phyloP scores from a whole-genome alignment of 2,888 invertebrate genomes.

The Steinernema hermaphroditum region DNA sequence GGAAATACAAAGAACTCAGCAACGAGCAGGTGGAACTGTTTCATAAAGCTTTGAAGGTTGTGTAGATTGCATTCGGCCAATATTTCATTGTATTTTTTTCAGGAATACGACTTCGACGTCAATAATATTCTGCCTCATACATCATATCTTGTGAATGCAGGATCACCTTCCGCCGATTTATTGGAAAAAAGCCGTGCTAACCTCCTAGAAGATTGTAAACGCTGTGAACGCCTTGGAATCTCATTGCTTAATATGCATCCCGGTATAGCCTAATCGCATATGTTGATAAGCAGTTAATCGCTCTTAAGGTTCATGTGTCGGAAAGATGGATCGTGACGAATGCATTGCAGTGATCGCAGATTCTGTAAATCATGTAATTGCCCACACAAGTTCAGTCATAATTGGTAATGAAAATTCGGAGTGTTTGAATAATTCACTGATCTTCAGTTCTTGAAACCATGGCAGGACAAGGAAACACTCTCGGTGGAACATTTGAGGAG shows the following conservation, averaged over 20 bases:
- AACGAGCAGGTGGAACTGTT: constrained; percentile 63
- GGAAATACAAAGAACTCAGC: constrained; percentile 58
- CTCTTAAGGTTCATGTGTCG: constrained; percentile 66
- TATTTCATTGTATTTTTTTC: neutral
- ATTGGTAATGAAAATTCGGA: constrained; percentile 39
- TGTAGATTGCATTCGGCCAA: neutral
- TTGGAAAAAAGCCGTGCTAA: constrained; percentile 65
- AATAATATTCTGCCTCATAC: constrained; percentile 67
- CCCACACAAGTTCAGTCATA: constrained; percentile 47
- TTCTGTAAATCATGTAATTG: constrained; percentile 67
- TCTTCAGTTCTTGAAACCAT: constrained; percentile 68
- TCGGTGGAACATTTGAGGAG: constrained; percentile 69
- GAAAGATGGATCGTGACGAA: constrained; percentile 61
- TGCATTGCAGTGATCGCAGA: constrained; percentile 67
- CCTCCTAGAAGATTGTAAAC: constrained; percentile 68
- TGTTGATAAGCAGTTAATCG: neutral
- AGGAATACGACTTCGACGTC: constrained; percentile 59
- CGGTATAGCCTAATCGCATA: constrained; percentile 56
- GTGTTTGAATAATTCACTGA: constrained; percentile 2
- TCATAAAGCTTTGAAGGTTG: constrained; percentile 58
- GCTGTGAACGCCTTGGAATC: constrained; percentile 69
- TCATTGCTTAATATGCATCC: constrained; percentile 70
- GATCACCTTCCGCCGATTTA: constrained; percentile 67
- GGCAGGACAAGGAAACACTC: constrained; percentile 67
- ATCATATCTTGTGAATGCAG: constrained; percentile 70